Evolutionary conservation across 2,113 vertebrate genomes (phyloP).

Genomic region (Zosterops japonicus): DNA sequence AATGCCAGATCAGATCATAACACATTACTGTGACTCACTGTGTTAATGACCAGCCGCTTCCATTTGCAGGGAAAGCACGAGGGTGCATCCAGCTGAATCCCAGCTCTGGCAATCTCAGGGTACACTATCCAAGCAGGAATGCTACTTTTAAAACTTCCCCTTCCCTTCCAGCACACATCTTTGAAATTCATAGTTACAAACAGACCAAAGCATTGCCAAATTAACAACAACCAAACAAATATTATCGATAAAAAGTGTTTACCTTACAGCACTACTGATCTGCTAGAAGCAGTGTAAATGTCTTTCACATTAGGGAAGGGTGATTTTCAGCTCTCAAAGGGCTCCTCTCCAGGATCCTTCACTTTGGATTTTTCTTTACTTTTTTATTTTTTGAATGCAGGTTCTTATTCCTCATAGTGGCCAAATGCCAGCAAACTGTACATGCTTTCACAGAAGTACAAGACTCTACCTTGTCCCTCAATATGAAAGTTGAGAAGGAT

Average conservation of each 20-base stretch:
- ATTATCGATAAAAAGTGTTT: neutral
- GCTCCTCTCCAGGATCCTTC: neutral
- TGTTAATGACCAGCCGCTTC: slow-evolving; percentile 38
- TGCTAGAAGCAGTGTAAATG: neutral
- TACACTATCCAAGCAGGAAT: neutral
- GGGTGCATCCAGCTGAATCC: neutral
- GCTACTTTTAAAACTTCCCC: neutral
- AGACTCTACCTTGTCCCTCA: neutral
- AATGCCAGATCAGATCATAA: slow-evolving; percentile 67
- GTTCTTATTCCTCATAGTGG: neutral
- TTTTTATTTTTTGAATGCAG: neutral
- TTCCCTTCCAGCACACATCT: neutral
- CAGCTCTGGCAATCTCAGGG: neutral
- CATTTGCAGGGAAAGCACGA: neutral
- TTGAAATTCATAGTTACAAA: neutral
- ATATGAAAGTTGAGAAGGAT: neutral
- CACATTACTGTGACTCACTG: slow-evolving; percentile 19
- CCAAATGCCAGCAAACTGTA: neutral
- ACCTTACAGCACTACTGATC: neutral
- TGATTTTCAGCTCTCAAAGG: neutral
- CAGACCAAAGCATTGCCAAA: neutral
- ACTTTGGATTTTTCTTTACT: neutral
- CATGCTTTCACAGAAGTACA: neutral
- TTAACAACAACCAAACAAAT: neutral
- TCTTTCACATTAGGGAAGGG: neutral